phyloP scores from a whole-genome alignment of 2,113 vertebrate species.

The Anoplopoma fimbria region DNA sequence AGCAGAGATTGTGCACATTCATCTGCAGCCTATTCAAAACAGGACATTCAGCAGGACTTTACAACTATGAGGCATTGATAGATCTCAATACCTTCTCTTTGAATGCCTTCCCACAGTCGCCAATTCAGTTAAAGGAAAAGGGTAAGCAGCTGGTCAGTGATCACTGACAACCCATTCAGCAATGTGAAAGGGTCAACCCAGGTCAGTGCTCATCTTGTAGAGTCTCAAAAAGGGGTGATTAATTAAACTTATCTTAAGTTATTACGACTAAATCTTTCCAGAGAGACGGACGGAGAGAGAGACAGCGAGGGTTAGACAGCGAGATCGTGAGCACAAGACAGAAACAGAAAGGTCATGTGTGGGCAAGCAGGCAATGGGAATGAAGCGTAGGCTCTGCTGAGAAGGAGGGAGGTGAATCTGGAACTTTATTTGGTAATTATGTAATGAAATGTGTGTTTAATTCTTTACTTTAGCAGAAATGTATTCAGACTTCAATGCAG shows the following conservation, averaged over 20 bases:
- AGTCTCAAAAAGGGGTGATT: neutral
- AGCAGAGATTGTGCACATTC: constrained; percentile 17
- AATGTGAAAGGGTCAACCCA: neutral
- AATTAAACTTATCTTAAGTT: neutral
- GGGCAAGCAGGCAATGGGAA: neutral
- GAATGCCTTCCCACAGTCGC: neutral
- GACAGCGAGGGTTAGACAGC: neutral
- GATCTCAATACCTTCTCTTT: neutral
- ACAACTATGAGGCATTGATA: constrained; percentile 7
- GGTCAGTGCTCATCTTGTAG: neutral
- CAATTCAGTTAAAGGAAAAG: neutral
- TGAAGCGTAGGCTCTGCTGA: constrained; percentile 1
- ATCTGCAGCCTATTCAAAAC: constrained; percentile 27
- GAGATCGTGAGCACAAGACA: neutral
- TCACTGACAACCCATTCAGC: neutral
- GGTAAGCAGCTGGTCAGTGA: constrained; percentile 1
- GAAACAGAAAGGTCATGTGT: constrained; percentile 49
- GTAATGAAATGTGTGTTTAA: constrained; percentile 3
- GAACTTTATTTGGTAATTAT: constrained; percentile 43
- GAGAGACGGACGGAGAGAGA: neutral
- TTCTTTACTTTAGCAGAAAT: constrained; percentile 1
- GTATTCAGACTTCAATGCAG: neutral
- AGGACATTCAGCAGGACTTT: constrained; percentile 25
- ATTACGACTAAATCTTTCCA: constrained; percentile 12
- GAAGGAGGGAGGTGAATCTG: constrained; percentile 6